A percentile compares a stretch with the other conserved stretches of the same genome.
phyloP scores from a whole-genome alignment of 1,140 invertebrate species.

The Meloidogyne hapla region DNA sequence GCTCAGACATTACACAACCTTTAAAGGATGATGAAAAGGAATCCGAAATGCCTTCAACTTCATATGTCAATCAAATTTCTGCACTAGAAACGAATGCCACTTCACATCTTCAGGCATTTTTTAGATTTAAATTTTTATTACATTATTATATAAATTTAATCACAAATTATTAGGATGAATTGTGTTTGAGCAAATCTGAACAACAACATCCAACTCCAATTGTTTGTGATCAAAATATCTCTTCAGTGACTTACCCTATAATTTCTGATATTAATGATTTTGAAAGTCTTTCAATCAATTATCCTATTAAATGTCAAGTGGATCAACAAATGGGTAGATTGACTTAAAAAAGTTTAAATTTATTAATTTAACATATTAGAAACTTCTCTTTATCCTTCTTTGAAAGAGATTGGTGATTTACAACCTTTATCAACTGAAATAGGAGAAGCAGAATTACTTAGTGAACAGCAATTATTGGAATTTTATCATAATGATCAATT shows the following conservation, averaged over 20 bases:
- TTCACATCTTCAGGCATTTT: too few species aligned
- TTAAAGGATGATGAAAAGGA: not conserved
- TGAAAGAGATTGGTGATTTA: constrained; percentile 2
- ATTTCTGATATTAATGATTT: not conserved
- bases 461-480: constrained; percentile 39
- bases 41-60: not conserved
- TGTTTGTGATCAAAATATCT: not conserved
- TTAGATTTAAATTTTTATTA: too few species aligned
- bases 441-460: constrained; percentile 39
- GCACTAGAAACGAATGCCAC: too few species aligned
- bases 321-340: not conserved
- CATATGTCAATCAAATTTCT: too few species aligned
- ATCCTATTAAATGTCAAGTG: not conserved
- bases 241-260: not conserved
- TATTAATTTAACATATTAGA: not conserved
- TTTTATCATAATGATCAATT: constrained; percentile 49
- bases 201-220: not conserved
- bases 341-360: not conserved
- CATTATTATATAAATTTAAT: too few species aligned
- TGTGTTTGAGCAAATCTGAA: not conserved
- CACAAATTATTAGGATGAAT: too few species aligned
- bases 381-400: not conserved
- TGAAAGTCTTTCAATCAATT: not conserved
- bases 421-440: not conserved
- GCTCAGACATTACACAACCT: not conserved